Percentiles rank a stretch among this genome's conserved stretches.
Conservation (phyloP, 2,888 invertebrate genomes). For the Phortica okadai region DNA sequence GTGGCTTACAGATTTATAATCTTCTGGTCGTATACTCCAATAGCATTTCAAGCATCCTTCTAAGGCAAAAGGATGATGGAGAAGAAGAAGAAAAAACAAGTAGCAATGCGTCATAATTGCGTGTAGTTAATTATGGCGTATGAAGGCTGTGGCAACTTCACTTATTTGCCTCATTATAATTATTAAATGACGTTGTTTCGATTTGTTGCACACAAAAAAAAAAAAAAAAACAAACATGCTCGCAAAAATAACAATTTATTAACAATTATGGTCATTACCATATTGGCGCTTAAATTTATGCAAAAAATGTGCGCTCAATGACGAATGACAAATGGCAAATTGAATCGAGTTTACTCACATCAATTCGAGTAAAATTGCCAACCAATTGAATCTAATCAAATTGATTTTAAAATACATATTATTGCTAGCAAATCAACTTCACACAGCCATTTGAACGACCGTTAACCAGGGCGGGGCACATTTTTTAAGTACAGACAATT, state of each 20-base stretch:
- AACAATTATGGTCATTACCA: constrained; percentile 64
- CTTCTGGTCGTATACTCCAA: no score
- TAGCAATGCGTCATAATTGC: constrained; percentile 9
- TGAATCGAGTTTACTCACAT: constrained; percentile 22
- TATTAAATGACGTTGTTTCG: not conserved
- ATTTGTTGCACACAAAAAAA: constrained; percentile 10
- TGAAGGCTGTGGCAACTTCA: not conserved
- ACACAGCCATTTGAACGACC: no score
- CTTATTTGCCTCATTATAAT: constrained; percentile 45
- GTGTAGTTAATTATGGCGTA: constrained; percentile 17
- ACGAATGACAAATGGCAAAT: constrained; percentile 7
- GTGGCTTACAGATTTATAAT: not conserved
- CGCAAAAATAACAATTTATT: constrained; percentile 55
- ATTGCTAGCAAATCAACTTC: not conserved
- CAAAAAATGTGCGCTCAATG: constrained; percentile 38
- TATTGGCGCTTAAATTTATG: constrained; percentile 56
- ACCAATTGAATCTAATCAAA: constrained; percentile 36
- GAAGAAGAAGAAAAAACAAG: no score
- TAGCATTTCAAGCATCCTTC: constrained; percentile 53
- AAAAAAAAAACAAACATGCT: constrained; percentile 35
- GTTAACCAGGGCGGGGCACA: no score
- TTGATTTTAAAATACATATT: constrained; percentile 5
- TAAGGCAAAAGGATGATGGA: constrained; percentile 41
- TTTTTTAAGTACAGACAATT: no score
- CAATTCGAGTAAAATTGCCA: constrained; percentile 31